phyloP scores from a whole-genome alignment of 1,140 invertebrate species.

The Druon quercuslanigerum region DNA sequence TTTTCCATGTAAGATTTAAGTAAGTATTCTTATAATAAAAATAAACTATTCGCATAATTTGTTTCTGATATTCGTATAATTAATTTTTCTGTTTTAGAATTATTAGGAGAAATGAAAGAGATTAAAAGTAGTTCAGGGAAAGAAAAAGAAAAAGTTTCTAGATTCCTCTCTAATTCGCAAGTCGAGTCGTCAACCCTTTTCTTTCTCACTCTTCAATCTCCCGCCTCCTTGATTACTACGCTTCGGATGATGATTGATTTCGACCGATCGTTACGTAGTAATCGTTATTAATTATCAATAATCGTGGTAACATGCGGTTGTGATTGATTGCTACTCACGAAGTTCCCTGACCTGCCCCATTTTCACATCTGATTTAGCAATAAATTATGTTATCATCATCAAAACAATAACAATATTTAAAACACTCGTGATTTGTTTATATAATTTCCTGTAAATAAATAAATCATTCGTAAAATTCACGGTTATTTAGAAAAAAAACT shows the following conservation, averaged over 20 bases:
- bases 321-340: conserved; percentile 44
- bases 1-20: neutral
- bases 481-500: too few species aligned
- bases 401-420: neutral
- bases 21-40: neutral
- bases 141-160: neutral
- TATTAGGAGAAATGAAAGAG: too few species aligned
- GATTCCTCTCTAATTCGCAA: neutral
- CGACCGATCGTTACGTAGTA: conserved; percentile 31
- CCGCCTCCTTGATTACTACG: conserved; percentile 32
- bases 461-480: too few species aligned
- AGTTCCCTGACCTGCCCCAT: neutral
- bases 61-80: too few species aligned
- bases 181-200: neutral
- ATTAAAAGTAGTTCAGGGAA: neutral
- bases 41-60: neutral
- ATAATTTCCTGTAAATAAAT: too few species aligned
- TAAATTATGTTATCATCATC: too few species aligned
- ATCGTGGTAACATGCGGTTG: conserved; percentile 33
- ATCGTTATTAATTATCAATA: conserved; percentile 44
- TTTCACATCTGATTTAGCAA: neutral
- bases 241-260: conserved; percentile 37
- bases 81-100: too few species aligned
- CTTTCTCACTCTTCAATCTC: neutral
- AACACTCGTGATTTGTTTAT: neutral